phyloP scores from a whole-genome alignment of 2,113 vertebrate genomes.

The Rhegmatorhina hoffmannsi region DNA sequence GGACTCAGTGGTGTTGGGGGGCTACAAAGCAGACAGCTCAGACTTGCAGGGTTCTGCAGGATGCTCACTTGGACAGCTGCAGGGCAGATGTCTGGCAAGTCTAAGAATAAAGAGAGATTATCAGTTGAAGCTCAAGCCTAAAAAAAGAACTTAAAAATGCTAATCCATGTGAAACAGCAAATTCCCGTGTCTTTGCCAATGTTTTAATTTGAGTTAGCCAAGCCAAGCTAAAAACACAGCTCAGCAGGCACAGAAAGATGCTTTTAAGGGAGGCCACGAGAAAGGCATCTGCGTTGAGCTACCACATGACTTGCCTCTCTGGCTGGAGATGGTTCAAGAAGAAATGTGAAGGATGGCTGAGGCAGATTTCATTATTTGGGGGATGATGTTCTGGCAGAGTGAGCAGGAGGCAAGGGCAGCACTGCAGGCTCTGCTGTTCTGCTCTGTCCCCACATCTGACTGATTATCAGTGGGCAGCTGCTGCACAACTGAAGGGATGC shows the following conservation, averaged over 20 bases:
- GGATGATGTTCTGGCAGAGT: not conserved
- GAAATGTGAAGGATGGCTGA: not conserved
- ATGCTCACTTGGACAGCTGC: not conserved
- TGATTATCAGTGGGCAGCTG: conserved; percentile 19
- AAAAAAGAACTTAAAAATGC: conserved; percentile 1
- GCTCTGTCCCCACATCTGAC: not conserved
- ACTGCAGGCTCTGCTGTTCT: not conserved
- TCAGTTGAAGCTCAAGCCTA: conserved; percentile 1
- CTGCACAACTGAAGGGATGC: not conserved
- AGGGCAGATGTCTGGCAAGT: conserved; percentile 27
- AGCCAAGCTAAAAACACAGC: conserved; percentile 1
- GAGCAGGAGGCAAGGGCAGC: not conserved
- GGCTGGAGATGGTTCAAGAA: not conserved
- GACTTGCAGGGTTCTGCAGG: not conserved
- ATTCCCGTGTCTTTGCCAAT: not conserved
- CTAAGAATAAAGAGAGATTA: conserved; percentile 6
- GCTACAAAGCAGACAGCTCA: not conserved
- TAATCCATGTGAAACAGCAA: conserved; percentile 13
- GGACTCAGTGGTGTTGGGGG: not conserved
- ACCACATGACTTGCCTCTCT: not conserved
- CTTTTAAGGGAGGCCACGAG: not conserved
- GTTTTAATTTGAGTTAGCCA: not conserved
- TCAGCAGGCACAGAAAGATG: not conserved
- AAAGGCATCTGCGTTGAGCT: not conserved
- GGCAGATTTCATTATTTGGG: not conserved